A percentile compares a stretch with the other conserved stretches of the same genome.
Conservation (phyloP, 2,888 invertebrate species). For the Temnothorax rugatulus region DNA sequence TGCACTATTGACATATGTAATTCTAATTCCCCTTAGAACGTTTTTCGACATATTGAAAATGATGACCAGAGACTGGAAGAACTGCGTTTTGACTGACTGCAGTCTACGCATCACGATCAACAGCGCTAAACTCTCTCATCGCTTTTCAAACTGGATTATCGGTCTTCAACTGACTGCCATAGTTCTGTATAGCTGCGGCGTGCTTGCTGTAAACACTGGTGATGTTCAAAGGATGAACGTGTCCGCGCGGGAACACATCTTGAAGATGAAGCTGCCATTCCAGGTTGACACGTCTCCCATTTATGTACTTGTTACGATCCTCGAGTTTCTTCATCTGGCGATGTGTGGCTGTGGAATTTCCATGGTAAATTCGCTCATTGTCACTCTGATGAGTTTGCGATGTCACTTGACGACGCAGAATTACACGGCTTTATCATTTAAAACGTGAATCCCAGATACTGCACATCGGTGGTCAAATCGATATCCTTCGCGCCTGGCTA, state of each 20-base stretch:
- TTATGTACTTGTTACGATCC: too few relatives aligned
- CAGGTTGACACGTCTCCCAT: neutral
- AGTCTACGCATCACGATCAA: constrained; percentile 33
- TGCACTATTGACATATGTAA: neutral
- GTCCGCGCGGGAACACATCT: constrained; percentile 24
- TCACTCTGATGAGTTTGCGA: too few relatives aligned
- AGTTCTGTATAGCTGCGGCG: constrained; percentile 9
- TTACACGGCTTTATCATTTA: too few relatives aligned
- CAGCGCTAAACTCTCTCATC: constrained; percentile 38
- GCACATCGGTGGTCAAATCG: too few relatives aligned
- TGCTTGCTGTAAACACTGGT: neutral
- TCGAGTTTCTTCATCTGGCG: too few relatives aligned
- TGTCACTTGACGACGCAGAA: too few relatives aligned
- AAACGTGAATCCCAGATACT: too few relatives aligned
- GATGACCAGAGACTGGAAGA: constrained; percentile 58
- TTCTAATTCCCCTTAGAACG: constrained; percentile 41
- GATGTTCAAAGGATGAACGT: neutral
- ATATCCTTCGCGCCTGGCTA: too few relatives aligned
- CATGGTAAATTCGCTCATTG: too few relatives aligned
- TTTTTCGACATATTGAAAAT: constrained; percentile 55
- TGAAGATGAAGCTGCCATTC: constrained; percentile 64
- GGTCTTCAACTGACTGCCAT: constrained; percentile 3
- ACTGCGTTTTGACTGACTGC: constrained; percentile 43
- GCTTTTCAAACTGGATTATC: constrained; percentile 44
- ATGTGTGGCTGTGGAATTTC: too few relatives aligned